These are phyloP conservation scores for Lacerta bilineata DNA, from an alignment of 2,797 vertebrate species.

Conservation along the genomic window DNA sequence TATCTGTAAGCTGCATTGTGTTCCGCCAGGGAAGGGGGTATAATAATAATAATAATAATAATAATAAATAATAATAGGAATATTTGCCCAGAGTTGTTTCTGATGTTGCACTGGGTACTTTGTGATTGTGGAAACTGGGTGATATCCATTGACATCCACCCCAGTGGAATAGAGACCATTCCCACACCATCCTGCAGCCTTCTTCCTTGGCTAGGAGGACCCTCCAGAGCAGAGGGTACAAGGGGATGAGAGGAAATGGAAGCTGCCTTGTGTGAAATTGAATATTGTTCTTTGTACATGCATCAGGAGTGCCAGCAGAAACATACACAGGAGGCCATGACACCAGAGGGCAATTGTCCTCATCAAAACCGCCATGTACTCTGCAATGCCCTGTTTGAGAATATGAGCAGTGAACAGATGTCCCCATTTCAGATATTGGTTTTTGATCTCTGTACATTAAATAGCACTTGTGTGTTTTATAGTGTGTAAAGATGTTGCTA, in stretches of 20 bases:
- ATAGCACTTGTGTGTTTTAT: constrained; percentile 9
- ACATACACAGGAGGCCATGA: neutral
- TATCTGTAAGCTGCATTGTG: no score
- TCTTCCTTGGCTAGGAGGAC: no score
- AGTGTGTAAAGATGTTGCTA: constrained; percentile 14
- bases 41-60: no score
- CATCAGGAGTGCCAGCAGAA: neutral
- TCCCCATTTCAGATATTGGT: neutral
- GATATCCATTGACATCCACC: no score
- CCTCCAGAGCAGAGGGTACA: no score
- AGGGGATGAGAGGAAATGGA: no score
- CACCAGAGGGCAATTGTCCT: neutral
- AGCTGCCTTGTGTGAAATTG: no score
- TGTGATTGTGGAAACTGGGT: neutral
- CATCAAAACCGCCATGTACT: neutral
- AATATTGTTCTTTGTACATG: neutral
- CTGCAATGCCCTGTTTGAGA: neutral
- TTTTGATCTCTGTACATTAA: constrained; percentile 25
- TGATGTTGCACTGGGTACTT: neutral
- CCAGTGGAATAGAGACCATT: no score
- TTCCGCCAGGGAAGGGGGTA: no score
- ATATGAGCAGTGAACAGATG: neutral
- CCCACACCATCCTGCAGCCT: no score
- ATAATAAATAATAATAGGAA: no score
- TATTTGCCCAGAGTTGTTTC: neutral